Conservation (phyloP, 2,113 vertebrate species). For the Planiliza haematocheilus region DNA sequence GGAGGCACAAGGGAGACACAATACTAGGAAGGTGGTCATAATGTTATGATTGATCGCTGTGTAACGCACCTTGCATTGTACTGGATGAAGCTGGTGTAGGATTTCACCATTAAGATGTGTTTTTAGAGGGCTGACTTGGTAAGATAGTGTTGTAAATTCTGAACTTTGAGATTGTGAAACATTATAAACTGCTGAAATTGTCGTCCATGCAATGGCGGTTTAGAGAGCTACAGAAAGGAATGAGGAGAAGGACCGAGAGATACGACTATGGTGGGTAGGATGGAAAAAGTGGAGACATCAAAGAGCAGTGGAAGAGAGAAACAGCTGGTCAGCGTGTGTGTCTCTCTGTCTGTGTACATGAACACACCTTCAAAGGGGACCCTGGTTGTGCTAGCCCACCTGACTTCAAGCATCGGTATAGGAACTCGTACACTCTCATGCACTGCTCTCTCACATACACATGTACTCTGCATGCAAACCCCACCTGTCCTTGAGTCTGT, state of each 20-base stretch:
- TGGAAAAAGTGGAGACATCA: conserved; percentile 70
- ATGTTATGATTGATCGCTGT: no score
- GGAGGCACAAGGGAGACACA: no score
- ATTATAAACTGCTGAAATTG: neutral
- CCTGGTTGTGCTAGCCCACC: conserved; percentile 65
- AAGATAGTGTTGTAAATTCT: neutral
- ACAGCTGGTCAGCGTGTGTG: conserved; percentile 74
- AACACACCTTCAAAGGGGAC: conserved; percentile 75
- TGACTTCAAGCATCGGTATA: conserved; percentile 62
- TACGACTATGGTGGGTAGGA: conserved; percentile 32
- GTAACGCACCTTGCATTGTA: no score
- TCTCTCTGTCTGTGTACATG: conserved; percentile 54
- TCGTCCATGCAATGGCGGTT: neutral
- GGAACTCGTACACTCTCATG: conserved; percentile 31
- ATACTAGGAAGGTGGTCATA: no score
- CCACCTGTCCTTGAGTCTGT: conserved; percentile 60
- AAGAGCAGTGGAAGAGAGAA: conserved; percentile 66
- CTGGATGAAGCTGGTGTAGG: no score
- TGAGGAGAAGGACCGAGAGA: conserved; percentile 19
- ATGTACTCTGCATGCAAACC: conserved; percentile 33
- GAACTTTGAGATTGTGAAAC: conserved; percentile 6
- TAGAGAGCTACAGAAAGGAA: neutral
- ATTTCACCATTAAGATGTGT: no score
- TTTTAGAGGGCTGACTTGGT: no score
- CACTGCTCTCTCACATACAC: conserved; percentile 27